Percentiles rank a stretch among this genome's conserved stretches.
phyloP scores from a whole-genome alignment of 2,113 vertebrate species.

The Microtus richardsoni region DNA sequence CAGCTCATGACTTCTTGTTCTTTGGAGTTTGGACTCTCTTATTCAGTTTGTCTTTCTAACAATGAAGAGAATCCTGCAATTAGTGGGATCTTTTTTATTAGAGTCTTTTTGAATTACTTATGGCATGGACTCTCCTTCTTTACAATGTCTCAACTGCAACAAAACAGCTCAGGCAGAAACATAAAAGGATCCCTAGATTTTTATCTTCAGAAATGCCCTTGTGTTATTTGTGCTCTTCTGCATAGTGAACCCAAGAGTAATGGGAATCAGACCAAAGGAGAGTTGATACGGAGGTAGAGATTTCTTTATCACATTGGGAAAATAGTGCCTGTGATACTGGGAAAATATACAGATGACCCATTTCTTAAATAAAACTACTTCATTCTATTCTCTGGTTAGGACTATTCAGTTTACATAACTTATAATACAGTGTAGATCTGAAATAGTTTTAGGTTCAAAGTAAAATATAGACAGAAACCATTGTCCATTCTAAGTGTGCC shows the following conservation, averaged over 20 bases:
- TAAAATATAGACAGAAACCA: not conserved
- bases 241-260: not conserved
- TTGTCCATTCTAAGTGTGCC: not conserved
- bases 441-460: not conserved
- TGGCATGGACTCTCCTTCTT: not conserved
- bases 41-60: not conserved
- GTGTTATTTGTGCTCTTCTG: not conserved
- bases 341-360: not conserved
- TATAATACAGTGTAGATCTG: not conserved
- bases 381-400: not conserved
- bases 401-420: not conserved
- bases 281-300: too few species aligned
- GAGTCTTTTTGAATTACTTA: too few species aligned
- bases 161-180: not conserved
- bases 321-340: not conserved
- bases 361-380: not conserved
- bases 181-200: not conserved
- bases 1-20: not conserved
- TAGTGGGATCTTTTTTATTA: not conserved
- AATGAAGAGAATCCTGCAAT: not conserved
- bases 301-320: not conserved
- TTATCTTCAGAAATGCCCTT: not conserved
- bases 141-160: not conserved
- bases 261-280: not conserved
- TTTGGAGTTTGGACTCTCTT: not conserved